Base-by-base conservation (phyloP, 2,113 vertebrate genomes). In the Kryptolebias marmoratus region DNA sequence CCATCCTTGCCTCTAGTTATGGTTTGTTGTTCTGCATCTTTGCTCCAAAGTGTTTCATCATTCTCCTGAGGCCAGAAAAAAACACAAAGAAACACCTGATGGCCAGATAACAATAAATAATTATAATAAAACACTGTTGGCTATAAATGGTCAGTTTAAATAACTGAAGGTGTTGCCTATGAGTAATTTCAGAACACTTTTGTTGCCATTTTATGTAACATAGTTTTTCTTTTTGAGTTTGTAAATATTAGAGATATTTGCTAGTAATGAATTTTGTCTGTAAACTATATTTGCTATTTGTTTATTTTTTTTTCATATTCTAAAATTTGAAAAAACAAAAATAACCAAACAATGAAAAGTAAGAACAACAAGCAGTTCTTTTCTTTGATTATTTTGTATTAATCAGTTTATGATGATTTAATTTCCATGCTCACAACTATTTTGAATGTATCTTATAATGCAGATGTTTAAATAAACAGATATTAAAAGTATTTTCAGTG, bases 1-100 rank as follows among this genome's bases (percentile, higher is more conserved):
- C 93, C 48, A 94, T 94, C 28, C 81, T 70, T 5, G 68, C 68
- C 32, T 70, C 68, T 3, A 93, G 87, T 47, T 92, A 73, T 44
- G 84, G 93, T 0, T 81, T 93, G 32, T 71, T 93, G 2, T 15
- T 87, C 16, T 94, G 82, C 22, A 90, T 93, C 14, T 94, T 94
- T 80, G 80, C 85, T n/a, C 92, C 93, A 22, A 94, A 94, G 72
- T 93, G 91, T 71, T 94, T 90, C 32, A 90, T 93, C n/a, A 91
- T 93, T 69, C 79, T 94, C 16, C 55, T 93, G 22, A 89, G 81
- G 55, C 91, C 92, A 6, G 83, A 93, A 48, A 92, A 80, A 57
- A 93, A 94, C 62, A 93, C 76, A 1, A 90, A 83, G 71, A 91
- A 89, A 64, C 77, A 89, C 62, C 30, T 92, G 12, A 90, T 93